A percentile compares a stretch with the other conserved stretches of the same genome.
Conservation (phyloP, 1,140 invertebrate genomes). For the Holcopasites calliopsidis region DNA sequence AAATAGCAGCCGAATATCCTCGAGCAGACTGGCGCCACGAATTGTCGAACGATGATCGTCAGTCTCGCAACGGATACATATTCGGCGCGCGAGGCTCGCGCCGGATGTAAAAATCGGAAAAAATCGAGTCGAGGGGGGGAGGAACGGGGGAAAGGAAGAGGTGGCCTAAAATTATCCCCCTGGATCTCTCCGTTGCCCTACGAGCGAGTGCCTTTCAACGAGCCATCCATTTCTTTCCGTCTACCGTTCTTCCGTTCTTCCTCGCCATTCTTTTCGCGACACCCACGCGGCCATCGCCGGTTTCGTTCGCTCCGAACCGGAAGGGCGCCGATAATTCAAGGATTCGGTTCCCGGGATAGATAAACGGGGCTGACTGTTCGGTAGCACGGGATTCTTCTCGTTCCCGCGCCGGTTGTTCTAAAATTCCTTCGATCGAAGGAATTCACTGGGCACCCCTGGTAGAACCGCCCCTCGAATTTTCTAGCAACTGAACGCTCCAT, state of each 20-base stretch:
- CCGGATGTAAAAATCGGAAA: conserved; percentile 53
- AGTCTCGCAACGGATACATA: background rate
- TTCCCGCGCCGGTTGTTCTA: no score
- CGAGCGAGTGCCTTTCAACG: background rate
- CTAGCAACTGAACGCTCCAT: background rate
- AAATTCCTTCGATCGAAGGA: conserved; percentile 13
- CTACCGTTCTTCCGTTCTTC: background rate
- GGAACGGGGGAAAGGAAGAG: conserved; percentile 39
- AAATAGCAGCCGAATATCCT: no score
- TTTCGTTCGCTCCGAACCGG: background rate
- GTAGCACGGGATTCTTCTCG: conserved; percentile 13
- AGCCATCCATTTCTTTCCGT: background rate
- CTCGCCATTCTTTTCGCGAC: no score
- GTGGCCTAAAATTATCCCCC: conserved; percentile 56
- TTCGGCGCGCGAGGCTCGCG: background rate
- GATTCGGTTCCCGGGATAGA: background rate
- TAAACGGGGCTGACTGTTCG: background rate
- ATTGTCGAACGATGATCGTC: background rate
- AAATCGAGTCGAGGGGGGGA: conserved; percentile 4
- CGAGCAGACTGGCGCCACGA: no score
- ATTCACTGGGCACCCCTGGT: background rate
- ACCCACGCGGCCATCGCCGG: background rate
- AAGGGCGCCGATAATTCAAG: background rate
- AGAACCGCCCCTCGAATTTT: background rate
- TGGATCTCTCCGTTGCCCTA: background rate